phyloP scores from a whole-genome alignment of 1,140 invertebrate species.

The Chrysopa pallens region DNA sequence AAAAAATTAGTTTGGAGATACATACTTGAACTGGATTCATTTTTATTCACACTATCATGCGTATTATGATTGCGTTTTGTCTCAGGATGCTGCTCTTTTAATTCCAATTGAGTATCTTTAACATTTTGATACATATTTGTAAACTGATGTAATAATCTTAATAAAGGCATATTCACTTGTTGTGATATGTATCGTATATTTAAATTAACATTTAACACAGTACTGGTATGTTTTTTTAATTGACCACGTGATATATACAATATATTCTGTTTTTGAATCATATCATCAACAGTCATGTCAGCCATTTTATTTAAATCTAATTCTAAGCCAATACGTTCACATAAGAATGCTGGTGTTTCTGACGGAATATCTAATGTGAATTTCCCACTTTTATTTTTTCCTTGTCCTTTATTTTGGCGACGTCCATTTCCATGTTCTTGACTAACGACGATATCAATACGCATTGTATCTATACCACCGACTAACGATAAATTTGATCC shows the following conservation, averaged over 20 bases:
- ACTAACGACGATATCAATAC: constrained; percentile 86
- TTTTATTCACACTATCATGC: constrained; percentile 18
- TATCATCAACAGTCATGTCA: constrained; percentile 74
- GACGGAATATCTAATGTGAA: constrained; percentile 43
- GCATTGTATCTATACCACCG: constrained; percentile 67
- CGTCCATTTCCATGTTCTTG: constrained; percentile 40
- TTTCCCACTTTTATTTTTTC: constrained; percentile 16
- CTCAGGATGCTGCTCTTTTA: constrained; percentile 45
- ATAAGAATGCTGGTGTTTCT: constrained; percentile 79
- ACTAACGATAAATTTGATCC: constrained; percentile 82
- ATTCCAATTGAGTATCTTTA: constrained; percentile 79
- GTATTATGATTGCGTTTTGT: constrained; percentile 12
- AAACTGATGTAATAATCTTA: constrained; percentile 87
- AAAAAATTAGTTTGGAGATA: too few relatives aligned
- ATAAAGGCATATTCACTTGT: constrained; percentile 86
- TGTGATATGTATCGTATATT: constrained; percentile 74
- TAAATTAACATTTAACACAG: constrained; percentile 71
- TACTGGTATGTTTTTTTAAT: constrained; percentile 76
- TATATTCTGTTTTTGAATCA: constrained; percentile 61
- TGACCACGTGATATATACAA: constrained; percentile 71
- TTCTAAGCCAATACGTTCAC: constrained; percentile 76
- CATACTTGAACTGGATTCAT: constrained; percentile 36
- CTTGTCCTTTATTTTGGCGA: constrained; percentile 21
- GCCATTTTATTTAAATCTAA: constrained; percentile 77
- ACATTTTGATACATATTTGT: constrained; percentile 96